phyloP scores from a whole-genome alignment of 1,140 invertebrate species.

The fruit fly (Drosophila melanogaster) region DNA sequence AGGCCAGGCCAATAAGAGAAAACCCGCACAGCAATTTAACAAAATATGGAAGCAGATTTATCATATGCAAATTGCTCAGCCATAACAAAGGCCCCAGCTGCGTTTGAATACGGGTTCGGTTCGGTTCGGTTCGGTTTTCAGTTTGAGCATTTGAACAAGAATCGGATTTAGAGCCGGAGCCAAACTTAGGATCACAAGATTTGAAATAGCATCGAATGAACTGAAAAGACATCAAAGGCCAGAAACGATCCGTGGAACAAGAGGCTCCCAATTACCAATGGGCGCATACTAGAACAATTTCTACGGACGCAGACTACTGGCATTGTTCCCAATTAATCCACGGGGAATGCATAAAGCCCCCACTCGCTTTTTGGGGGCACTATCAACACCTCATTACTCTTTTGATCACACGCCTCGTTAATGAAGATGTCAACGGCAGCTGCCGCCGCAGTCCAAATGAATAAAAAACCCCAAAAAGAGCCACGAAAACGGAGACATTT shows the following conservation, averaged over 20 bases:
- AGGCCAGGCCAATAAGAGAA: constrained; percentile 36
- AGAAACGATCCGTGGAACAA: constrained; percentile 20
- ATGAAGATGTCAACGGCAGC: constrained; percentile 77
- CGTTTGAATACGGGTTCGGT: constrained; percentile 37
- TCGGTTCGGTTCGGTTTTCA: constrained; percentile 22
- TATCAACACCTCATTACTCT: constrained; percentile 85
- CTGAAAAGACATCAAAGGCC: constrained; percentile 23
- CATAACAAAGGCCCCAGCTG: constrained; percentile 43
- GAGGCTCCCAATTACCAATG: constrained; percentile 44
- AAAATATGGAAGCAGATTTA: constrained; percentile 77
- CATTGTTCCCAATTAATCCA: constrained; percentile 58
- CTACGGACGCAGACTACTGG: constrained; percentile 17
- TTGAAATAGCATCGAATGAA: not conserved
- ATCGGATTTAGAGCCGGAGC: constrained; percentile 37
- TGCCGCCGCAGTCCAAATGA: constrained; percentile 29
- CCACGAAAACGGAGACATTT: constrained; percentile 34
- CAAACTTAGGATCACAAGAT: constrained; percentile 1
- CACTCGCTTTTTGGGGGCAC: constrained; percentile 53
- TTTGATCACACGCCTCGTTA: constrained; percentile 82
- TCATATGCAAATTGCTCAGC: constrained; percentile 73
- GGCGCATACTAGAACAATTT: constrained; percentile 43
- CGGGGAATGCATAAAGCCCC: constrained; percentile 57
- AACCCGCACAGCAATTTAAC: constrained; percentile 60
- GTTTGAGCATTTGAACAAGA: constrained; percentile 18
- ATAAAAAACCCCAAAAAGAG: constrained; percentile 22